These are phyloP conservation scores for Amazona guildingii DNA, from an alignment of 2,113 vertebrate genomes.

Conservation along the genomic window DNA sequence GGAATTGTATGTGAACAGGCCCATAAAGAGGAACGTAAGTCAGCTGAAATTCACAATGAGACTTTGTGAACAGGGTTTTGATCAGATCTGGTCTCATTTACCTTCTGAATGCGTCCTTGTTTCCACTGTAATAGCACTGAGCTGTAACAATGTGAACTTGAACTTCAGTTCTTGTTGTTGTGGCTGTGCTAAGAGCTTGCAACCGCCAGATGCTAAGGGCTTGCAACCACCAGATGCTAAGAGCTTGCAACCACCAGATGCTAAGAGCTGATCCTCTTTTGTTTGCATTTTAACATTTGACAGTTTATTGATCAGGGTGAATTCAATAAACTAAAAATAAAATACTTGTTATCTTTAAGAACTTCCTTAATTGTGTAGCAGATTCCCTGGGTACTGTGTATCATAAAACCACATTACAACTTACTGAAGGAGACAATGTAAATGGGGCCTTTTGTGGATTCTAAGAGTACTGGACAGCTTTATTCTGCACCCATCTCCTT, in stretches of 20 bases:
- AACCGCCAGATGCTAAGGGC: not conserved
- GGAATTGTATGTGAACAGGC: not conserved
- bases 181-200: not conserved
- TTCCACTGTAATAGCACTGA: not conserved
- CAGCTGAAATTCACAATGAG: conserved; percentile 7
- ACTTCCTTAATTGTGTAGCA: not conserved
- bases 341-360: not conserved
- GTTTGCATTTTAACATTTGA: not conserved
- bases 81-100: conserved; percentile 17
- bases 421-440: not conserved
- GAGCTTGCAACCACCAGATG: not conserved
- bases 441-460: not conserved
- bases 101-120: conserved; percentile 31
- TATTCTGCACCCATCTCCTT: not conserved
- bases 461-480: not conserved
- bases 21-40: not conserved
- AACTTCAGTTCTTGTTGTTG: not conserved
- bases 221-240: not conserved
- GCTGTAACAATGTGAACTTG: not conserved
- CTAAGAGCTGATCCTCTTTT: not conserved
- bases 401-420: not conserved
- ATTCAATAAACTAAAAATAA: not conserved
- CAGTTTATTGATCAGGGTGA: not conserved
- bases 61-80: conserved; percentile 38
- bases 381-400: not conserved